Evolutionary conservation across 2,797 vertebrate genomes (phyloP).

Genomic region (Clarias fuscus): DNA sequence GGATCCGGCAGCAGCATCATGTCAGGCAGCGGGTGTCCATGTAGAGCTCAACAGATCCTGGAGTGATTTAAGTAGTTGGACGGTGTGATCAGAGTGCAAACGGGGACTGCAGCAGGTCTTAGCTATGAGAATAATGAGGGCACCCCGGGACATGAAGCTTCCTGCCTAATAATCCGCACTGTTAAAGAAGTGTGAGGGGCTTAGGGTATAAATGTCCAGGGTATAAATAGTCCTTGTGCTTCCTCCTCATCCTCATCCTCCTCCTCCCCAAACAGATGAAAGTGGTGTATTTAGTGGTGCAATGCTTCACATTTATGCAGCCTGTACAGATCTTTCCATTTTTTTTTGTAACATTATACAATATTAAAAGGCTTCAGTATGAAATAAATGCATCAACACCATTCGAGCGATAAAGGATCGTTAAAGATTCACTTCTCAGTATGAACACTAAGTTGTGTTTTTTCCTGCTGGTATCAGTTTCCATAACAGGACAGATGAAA

Average conservation of each 20-base stretch:
- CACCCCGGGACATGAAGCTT: background rate
- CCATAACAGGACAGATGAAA: background rate
- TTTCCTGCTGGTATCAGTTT: background rate
- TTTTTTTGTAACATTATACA: background rate
- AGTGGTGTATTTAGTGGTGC: background rate
- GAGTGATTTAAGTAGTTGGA: background rate
- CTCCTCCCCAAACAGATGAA: background rate
- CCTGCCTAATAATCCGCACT: no score
- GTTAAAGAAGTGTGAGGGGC: no score
- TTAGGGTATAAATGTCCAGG: background rate
- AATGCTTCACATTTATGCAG: background rate
- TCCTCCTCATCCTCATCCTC: background rate
- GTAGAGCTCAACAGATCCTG: background rate
- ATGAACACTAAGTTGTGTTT: background rate
- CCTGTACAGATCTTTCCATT: background rate
- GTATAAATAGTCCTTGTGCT: background rate
- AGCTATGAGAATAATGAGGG: background rate
- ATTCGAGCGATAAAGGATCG: no score
- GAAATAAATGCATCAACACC: background rate
- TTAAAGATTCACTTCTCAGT: no score
- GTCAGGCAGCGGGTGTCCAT: background rate
- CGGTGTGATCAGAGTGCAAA: conserved; percentile 8
- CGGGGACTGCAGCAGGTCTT: background rate
- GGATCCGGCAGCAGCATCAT: background rate
- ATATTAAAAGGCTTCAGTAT: background rate